Base-by-base conservation (phyloP, 2,797 vertebrate species). In the Alauda arvensis region DNA sequence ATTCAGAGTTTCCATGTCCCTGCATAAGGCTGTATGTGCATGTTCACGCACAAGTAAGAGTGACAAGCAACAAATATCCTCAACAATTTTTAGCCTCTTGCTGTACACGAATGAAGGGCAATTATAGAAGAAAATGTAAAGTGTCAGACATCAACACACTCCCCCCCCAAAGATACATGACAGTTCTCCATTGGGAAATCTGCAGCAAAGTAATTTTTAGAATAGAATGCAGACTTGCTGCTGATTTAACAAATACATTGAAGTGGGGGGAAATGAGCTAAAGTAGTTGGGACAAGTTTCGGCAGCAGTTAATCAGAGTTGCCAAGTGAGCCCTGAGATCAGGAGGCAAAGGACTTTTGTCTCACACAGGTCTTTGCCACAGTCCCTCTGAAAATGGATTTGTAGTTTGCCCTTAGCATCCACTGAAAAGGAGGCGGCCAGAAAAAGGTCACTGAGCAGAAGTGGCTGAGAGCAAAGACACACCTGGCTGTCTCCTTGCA, bases 51-150 rank as follows among this genome's bases (percentile, higher is more conserved):
- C 85, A 91, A 92, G 42, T 77, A 91, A 81, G 46, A 63, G 42
- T 75, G 67, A 62, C 69, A 93, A 92, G 63, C 59, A 94, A 85
- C 77, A 93, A 90, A 95, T 91, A 92, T 86, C 66, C 78, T 83
- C 74, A 57, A 88, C 72, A 78, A 78, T 87, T 91, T 93, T 88
- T 85, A 91, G 83, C 53, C 76, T 84, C 76, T 86, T 90, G 74
- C 69, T 71, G 42, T 72, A 85, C 43, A 40, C 0, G 0, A 92
- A 93, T 26, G 65, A 95, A 95, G 80, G 89, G 93, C 85, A 93
- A 92, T 77, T 60, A 75, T 37, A 83, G 39, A 91, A 92, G 93
- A 62, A 85, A 71, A 94, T 82, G 45, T 62, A 77, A 77, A 11
- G 65, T 69, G 84, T 92, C 86, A 89, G 82, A 63, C 33, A 34